Percentiles rank a stretch among this genome's conserved stretches.
phyloP scores from a whole-genome alignment of 2,113 vertebrate genomes.

The Tiliqua scincoides region DNA sequence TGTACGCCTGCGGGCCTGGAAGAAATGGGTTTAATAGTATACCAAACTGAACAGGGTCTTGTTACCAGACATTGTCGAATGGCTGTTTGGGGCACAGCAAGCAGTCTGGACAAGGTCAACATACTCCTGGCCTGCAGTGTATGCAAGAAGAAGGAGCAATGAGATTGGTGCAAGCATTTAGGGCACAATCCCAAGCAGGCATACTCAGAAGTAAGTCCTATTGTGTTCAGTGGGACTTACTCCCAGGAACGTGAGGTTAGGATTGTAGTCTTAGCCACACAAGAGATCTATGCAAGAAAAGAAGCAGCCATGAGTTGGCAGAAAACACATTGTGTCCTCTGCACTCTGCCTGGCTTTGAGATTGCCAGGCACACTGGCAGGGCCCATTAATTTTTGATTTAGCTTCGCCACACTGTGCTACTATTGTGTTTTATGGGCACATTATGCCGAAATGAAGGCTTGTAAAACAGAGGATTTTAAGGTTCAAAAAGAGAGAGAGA shows the following conservation, averaged over 20 bases:
- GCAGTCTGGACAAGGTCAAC: background rate
- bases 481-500: slow-evolving; percentile 40
- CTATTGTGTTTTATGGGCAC: slow-evolving; percentile 67
- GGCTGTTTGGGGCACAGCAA: background rate
- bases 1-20: too few relatives aligned
- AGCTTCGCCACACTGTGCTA: slow-evolving; percentile 64
- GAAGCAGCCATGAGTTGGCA: background rate
- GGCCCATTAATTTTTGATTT: slow-evolving; percentile 77
- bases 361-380: slow-evolving; percentile 52
- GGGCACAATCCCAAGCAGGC: too few relatives aligned
- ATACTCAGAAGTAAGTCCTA: too few relatives aligned
- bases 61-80: too few relatives aligned
- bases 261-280: too few relatives aligned
- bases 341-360: slow-evolving; percentile 20
- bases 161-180: background rate
- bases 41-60: background rate
- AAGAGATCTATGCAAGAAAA: background rate
- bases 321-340: background rate
- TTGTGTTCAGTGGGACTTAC: too few relatives aligned
- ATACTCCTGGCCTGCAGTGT: background rate
- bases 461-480: slow-evolving; percentile 68
- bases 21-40: too few relatives aligned
- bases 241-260: too few relatives aligned
- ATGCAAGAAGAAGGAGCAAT: background rate
- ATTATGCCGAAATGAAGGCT: slow-evolving; percentile 64